These are phyloP conservation scores for Saccostrea echinata DNA, from an alignment of 1,140 invertebrate species.

Conservation along the genomic window DNA sequence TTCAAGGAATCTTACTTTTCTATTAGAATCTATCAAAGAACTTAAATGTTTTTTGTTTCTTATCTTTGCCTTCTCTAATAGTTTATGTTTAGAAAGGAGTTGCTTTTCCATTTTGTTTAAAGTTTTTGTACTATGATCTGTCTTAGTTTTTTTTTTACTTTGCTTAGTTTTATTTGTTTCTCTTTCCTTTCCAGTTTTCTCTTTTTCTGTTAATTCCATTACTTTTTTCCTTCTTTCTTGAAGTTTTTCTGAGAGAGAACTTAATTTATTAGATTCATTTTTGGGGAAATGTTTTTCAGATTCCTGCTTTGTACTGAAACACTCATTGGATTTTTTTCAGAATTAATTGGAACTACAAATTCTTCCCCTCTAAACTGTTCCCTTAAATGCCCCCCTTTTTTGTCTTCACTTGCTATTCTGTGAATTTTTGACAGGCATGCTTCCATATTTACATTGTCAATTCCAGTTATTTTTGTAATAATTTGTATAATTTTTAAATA, in stretches of 20 bases:
- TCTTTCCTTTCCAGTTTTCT: constrained; percentile 42
- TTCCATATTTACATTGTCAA: constrained; percentile 24
- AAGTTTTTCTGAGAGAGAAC: background rate
- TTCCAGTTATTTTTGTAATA: constrained; percentile 3
- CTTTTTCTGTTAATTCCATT: constrained; percentile 20
- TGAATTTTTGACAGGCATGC: constrained; percentile 42
- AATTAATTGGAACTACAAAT: constrained; percentile 31
- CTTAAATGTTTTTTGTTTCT: background rate
- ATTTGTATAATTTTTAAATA: constrained; percentile 10
- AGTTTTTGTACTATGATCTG: background rate
- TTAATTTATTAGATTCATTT: background rate
- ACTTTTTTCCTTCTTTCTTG: constrained; percentile 38
- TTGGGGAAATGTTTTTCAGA: background rate
- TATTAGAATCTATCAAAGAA: constrained; percentile 6
- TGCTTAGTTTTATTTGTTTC: constrained; percentile 3
- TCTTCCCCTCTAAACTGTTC: constrained; percentile 13
- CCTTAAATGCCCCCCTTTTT: constrained; percentile 36
- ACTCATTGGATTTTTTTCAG: background rate
- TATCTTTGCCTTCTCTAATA: constrained; percentile 25
- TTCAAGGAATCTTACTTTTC: background rate
- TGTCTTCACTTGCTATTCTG: background rate
- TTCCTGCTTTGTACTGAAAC: background rate
- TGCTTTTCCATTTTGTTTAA: background rate
- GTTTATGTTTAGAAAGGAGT: too few relatives aligned
- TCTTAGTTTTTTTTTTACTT: background rate